These are phyloP conservation scores for Schrankia costaestrigalis DNA, from an alignment of 2,888 invertebrate species.

Conservation along the genomic window DNA sequence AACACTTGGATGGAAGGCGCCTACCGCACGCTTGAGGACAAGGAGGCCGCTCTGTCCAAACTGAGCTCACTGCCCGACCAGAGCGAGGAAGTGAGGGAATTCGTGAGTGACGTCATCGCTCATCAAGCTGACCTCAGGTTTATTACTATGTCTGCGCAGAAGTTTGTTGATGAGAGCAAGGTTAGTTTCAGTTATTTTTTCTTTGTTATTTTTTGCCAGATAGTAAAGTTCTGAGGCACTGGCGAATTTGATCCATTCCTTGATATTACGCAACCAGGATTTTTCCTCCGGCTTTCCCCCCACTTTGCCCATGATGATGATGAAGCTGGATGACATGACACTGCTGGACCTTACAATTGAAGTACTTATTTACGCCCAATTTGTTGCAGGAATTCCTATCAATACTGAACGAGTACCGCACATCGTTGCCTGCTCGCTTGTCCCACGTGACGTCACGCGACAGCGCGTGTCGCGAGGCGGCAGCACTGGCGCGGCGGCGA, in stretches of 20 bases:
- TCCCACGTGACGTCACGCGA: conserved; percentile 87
- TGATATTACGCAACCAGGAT: too few relatives aligned
- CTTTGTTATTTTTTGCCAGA: not conserved
- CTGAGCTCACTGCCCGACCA: conserved; percentile 85
- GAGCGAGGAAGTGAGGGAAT: conserved; percentile 91
- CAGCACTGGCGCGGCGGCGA: conserved; percentile 87
- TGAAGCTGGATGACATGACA: too few relatives aligned
- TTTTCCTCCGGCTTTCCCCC: too few relatives aligned
- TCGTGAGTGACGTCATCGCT: conserved; percentile 95
- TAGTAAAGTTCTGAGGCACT: too few relatives aligned
- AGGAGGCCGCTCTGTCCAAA: conserved; percentile 90
- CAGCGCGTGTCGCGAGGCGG: conserved; percentile 88
- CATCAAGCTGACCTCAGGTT: conserved; percentile 97
- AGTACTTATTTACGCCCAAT: too few relatives aligned
- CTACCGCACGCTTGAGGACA: conserved; percentile 89
- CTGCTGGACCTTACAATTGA: too few relatives aligned
- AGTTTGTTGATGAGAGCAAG: conserved; percentile 97
- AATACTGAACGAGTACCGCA: conserved; percentile 92
- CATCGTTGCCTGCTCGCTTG: conserved; percentile 89
- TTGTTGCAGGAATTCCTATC: conserved; percentile 86
- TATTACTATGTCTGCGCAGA: conserved; percentile 97
- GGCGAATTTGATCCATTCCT: too few relatives aligned
- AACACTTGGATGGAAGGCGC: conserved; percentile 92
- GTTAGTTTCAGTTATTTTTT: conserved; percentile 36
- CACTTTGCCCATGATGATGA: too few relatives aligned